Conservation (phyloP, 2,888 invertebrate genomes). For the Tachina fera region DNA sequence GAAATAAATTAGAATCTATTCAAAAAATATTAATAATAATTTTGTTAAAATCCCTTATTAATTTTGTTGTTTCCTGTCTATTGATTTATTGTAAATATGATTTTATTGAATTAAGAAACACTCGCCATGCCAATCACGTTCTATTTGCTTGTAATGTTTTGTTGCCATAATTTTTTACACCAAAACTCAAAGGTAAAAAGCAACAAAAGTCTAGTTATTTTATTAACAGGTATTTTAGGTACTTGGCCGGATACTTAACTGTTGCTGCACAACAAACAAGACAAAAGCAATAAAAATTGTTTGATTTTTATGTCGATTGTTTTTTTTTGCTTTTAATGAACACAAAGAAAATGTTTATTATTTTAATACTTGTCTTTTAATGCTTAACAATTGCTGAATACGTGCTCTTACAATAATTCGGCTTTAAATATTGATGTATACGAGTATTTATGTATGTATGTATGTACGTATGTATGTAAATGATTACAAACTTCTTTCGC, state of each 20-base stretch:
- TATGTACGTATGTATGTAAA: too few species aligned
- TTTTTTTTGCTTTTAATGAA: neutral
- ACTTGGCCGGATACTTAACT: slow-evolving; percentile 50
- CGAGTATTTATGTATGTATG: too few species aligned
- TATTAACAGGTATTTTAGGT: slow-evolving; percentile 20
- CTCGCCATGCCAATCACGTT: slow-evolving; percentile 40
- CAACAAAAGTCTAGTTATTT: slow-evolving; percentile 24
- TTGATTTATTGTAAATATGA: slow-evolving; percentile 28
- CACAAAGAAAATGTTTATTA: neutral
- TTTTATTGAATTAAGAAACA: slow-evolving; percentile 5
- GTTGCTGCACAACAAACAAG: neutral
- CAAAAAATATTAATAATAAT: slow-evolving; percentile 1
- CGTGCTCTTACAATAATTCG: slow-evolving; percentile 10
- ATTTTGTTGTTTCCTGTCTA: slow-evolving; percentile 47
- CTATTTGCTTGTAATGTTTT: slow-evolving; percentile 43
- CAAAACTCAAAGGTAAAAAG: slow-evolving; percentile 9
- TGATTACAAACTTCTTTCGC: neutral
- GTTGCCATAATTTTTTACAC: slow-evolving; percentile 31
- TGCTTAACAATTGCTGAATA: slow-evolving; percentile 36
- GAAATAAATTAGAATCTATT: neutral
- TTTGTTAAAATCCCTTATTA: slow-evolving; percentile 33
- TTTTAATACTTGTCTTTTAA: slow-evolving; percentile 29
- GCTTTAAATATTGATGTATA: slow-evolving; percentile 6
- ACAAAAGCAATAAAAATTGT: slow-evolving; percentile 20
- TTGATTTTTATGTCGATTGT: slow-evolving; percentile 25